These are phyloP conservation scores for Corythucha ciliata DNA, from an alignment of 2,888 invertebrate genomes.

Conservation along the genomic window DNA sequence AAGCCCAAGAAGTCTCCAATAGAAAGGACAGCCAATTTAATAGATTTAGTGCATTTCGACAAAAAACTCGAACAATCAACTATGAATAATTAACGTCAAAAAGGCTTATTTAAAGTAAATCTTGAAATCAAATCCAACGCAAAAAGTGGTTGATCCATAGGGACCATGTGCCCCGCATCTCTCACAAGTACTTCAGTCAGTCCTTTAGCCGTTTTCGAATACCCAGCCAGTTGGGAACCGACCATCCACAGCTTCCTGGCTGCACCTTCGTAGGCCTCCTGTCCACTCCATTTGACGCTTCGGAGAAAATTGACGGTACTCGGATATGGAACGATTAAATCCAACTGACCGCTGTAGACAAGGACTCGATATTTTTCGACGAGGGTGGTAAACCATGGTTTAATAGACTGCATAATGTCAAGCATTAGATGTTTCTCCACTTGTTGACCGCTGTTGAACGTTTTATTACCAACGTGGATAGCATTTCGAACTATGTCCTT, in stretches of 20 bases:
- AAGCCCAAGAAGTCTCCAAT: too few species aligned
- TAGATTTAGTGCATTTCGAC: too few species aligned
- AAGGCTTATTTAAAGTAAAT: constrained; percentile 41
- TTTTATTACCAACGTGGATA: constrained; percentile 74
- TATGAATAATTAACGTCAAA: constrained; percentile 14
- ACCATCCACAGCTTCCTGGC: constrained; percentile 56
- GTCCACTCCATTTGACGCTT: constrained; percentile 57
- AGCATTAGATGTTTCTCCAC: constrained; percentile 62
- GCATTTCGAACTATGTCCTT: constrained; percentile 40
- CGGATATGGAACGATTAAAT: constrained; percentile 87
- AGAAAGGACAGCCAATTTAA: too few species aligned
- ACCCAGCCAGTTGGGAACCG: constrained; percentile 57
- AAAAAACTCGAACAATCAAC: too few species aligned
- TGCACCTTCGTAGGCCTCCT: constrained; percentile 56
- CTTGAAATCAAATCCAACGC: constrained; percentile 61
- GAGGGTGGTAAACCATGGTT: constrained; percentile 59
- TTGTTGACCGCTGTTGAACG: constrained; percentile 53
- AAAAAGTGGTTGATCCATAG: constrained; percentile 69
- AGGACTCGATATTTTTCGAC: constrained; percentile 60
- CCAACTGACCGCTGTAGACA: constrained; percentile 83
- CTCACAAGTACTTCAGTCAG: constrained; percentile 65
- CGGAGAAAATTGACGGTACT: constrained; percentile 69
- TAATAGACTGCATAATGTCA: constrained; percentile 76
- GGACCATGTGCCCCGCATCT: constrained; percentile 76
- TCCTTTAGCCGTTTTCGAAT: constrained; percentile 56